Evolutionary conservation across 2,113 vertebrate genomes (phyloP).

Genomic region (Ranitomeya imitator): DNA sequence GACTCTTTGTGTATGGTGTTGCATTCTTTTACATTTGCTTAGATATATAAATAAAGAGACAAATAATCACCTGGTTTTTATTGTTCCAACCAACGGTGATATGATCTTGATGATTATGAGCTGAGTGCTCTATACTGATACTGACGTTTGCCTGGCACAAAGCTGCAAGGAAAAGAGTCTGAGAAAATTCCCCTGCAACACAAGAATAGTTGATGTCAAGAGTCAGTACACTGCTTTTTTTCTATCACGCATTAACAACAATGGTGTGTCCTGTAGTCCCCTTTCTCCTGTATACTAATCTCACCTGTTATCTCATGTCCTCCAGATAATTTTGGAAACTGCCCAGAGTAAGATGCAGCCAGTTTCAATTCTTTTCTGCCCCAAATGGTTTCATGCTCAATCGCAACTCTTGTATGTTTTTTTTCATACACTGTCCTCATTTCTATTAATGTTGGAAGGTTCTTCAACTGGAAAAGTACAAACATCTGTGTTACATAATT

Average conservation of each 20-base stretch:
- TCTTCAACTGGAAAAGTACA: conserved; percentile 66
- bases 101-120: conserved; percentile 63
- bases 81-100: conserved; percentile 72
- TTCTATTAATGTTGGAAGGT: conserved; percentile 69
- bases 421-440: conserved; percentile 66
- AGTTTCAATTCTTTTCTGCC: conserved; percentile 70
- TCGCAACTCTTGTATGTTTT: conserved; percentile 62
- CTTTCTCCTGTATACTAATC: conserved; percentile 4
- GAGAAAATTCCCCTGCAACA: conserved; percentile 71
- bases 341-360: conserved; percentile 66
- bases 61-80: conserved; percentile 63
- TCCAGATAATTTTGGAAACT: conserved; percentile 67
- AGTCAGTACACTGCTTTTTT: neutral
- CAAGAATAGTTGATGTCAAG: neutral
- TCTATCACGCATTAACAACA: too few relatives aligned
- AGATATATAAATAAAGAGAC: neutral
- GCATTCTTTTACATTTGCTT: too few relatives aligned
- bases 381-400: conserved; percentile 73
- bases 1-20: too few relatives aligned
- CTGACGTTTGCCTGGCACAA: conserved; percentile 67
- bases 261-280: too few relatives aligned
- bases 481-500: neutral
- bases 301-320: conserved; percentile 72
- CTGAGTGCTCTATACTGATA: conserved; percentile 65
- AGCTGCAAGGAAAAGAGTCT: conserved; percentile 63